Evolutionary conservation across 2,888 invertebrate species (phyloP), one percentile per base, ranked within the genome.

Genomic region (Oeneis ivallda): DNA sequence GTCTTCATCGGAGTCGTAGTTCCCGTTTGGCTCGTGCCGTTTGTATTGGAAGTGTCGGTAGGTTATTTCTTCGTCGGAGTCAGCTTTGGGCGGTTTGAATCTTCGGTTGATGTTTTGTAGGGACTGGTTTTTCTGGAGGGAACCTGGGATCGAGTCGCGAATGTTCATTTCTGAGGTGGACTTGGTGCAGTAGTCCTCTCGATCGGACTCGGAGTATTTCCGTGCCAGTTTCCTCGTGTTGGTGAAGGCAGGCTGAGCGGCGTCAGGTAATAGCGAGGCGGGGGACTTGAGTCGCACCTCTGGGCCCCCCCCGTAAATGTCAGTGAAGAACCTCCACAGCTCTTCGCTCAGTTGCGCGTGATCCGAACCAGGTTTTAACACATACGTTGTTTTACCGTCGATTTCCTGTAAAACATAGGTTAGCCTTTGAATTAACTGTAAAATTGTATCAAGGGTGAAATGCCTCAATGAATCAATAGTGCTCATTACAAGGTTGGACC

Each of bases 291-390:
- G 84, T 5, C 75, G 79, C n/a, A 97, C 93, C 79, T 96, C 97
- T 0, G 98, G 98, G 0, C 98, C 98, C 0, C 98, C 98, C 10
- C 97, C 96, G 81, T 98, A 98, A 62, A 96, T 96, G 68, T 93
- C 93, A 62, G 94, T 93, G 81, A 98, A 95, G 88, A 97, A 98
- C 72, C 94, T 93, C 98, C 98, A 98, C 65, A 97, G 93, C 50
- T 96, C 95, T 75, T 96, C 95, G 73, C 96, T 96, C 53, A 98
- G 93, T 79, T 97, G 96, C 0, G 95, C 95, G 82, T 96, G 96
- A 74, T 94, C 93, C 0, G 93, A 93, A 41, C 93, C 93, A 10
- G 87, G 87, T 65, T 92, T 92, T n/a, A 92, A 75, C 2, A 78
- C 75, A 78, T 84, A 83, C 0, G 80, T 79, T 7, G 83, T 85